Conservation (phyloP, 1,140 invertebrate species). For the Drosophila persimilis region DNA sequence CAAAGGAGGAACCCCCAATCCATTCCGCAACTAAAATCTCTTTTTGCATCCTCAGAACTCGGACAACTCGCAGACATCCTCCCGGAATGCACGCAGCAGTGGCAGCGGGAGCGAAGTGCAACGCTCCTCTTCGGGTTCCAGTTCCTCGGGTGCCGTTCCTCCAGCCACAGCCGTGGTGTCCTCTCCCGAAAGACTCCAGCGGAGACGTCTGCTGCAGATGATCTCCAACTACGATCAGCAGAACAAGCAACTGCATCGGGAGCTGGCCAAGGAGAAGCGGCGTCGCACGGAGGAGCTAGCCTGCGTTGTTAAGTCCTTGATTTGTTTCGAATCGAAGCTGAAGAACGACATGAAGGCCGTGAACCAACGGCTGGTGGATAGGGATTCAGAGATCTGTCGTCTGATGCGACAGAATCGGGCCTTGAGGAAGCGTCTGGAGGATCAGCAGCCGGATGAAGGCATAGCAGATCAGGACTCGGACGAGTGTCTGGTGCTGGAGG, state of each 20-base stretch:
- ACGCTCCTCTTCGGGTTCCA: constrained; percentile 63
- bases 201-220: constrained; percentile 67
- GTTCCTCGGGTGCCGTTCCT: constrained; percentile 30
- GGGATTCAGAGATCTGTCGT: constrained; percentile 86
- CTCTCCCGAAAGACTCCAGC: constrained; percentile 48
- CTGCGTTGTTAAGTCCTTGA: constrained; percentile 86
- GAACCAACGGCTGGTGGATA: constrained; percentile 86
- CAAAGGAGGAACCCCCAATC: background rate
- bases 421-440: constrained; percentile 61
- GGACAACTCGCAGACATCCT: constrained; percentile 59
- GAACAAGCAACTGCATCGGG: constrained; percentile 70
- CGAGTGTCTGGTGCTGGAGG: constrained; percentile 66
- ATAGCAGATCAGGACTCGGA: constrained; percentile 45
- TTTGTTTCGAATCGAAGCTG: constrained; percentile 87
- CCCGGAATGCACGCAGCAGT: constrained; percentile 26
- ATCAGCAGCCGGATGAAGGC: constrained; percentile 59
- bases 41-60: constrained; percentile 44
- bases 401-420: constrained; percentile 66
- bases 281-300: constrained; percentile 86
- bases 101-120: constrained; percentile 55
- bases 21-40: background rate
- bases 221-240: constrained; percentile 74
- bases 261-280: constrained; percentile 83
- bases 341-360: constrained; percentile 88
- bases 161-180: background rate